Evolutionary conservation across 2,113 vertebrate genomes (phyloP).

Genomic region (Chloropsis hardwickii): DNA sequence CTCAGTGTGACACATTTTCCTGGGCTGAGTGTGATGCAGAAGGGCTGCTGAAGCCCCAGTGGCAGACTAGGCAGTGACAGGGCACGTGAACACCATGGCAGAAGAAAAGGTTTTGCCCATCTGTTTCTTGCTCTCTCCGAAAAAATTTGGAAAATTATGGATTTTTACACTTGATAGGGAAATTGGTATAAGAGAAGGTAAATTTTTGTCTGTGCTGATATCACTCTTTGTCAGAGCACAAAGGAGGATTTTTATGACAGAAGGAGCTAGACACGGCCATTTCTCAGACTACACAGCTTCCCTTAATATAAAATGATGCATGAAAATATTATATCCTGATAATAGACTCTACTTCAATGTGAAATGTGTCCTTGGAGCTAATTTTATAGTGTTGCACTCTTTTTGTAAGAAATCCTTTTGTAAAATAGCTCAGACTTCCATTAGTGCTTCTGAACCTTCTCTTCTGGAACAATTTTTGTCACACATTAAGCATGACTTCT

Average conservation of each 20-base stretch:
- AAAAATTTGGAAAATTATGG: not conserved
- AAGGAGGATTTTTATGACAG: not conserved
- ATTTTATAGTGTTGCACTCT: not conserved
- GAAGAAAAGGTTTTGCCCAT: not conserved
- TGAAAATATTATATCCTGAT: conserved; percentile 6
- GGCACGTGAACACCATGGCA: not conserved
- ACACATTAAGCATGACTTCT: not conserved
- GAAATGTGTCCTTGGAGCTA: conserved; percentile 33
- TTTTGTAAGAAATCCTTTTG: not conserved
- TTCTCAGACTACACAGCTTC: not conserved
- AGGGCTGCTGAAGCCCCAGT: not conserved
- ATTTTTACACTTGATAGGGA: not conserved
- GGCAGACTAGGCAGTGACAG: not conserved
- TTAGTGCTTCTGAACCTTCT: not conserved
- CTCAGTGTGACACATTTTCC: not conserved
- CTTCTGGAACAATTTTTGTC: not conserved
- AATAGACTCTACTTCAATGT: conserved; percentile 11
- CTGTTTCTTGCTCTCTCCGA: not conserved
- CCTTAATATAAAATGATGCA: not conserved
- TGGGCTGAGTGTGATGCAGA: not conserved
- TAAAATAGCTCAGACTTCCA: not conserved
- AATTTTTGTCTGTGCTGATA: not conserved
- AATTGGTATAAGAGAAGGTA: not conserved
- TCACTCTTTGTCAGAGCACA: not conserved
- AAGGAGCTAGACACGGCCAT: not conserved